A percentile compares a stretch with the other conserved stretches of the same genome.
phyloP scores from a whole-genome alignment of 1,140 invertebrate species.

The Ooceraea biroi region DNA sequence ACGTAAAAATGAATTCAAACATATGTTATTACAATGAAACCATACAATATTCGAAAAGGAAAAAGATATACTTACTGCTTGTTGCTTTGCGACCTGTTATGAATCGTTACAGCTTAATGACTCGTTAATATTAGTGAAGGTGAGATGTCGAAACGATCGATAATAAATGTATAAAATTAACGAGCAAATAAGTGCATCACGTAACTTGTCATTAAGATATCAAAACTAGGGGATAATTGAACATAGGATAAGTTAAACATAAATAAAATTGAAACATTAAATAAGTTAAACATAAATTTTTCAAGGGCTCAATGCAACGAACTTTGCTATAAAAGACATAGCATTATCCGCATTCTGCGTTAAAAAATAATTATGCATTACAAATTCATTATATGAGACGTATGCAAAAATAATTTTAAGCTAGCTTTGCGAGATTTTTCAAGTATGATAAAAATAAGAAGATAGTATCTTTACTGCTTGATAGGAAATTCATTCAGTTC shows the following conservation, averaged over 20 bases:
- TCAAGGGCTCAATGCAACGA: neutral
- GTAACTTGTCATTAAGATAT: neutral
- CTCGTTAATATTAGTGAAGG: constrained; percentile 9
- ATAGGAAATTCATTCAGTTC: neutral
- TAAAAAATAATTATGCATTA: neutral
- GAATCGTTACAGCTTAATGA: neutral
- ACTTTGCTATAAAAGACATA: neutral
- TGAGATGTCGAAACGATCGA: neutral
- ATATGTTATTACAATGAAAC: neutral
- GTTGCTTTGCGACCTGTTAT: neutral
- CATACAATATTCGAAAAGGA: neutral
- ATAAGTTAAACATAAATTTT: constrained; percentile 14
- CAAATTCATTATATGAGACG: neutral
- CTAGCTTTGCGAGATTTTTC: neutral
- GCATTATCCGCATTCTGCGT: neutral
- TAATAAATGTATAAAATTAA: constrained; percentile 25
- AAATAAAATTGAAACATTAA: no score
- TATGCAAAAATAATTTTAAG: neutral
- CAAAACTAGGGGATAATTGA: neutral
- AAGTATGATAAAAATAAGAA: constrained; percentile 1
- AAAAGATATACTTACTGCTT: neutral
- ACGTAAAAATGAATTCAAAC: neutral
- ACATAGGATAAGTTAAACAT: neutral
- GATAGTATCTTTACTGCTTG: constrained; percentile 5
- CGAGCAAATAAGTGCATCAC: neutral